phyloP scores from a whole-genome alignment of 2,113 vertebrate species.

The Hypomesus transpacificus region DNA sequence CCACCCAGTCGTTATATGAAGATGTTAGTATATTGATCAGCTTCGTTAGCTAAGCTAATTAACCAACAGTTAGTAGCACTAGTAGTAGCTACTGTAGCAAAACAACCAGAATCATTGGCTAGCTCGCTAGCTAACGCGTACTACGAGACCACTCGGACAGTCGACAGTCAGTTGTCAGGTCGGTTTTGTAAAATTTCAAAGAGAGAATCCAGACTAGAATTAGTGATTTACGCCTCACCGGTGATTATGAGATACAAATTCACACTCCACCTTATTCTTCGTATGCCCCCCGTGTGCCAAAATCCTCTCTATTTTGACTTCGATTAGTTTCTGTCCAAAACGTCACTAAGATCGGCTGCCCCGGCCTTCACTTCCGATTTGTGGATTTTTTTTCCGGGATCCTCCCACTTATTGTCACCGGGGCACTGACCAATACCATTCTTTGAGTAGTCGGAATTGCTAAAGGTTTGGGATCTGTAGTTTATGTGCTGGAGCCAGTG shows the following conservation, averaged over 20 bases:
- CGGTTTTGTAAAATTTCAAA: conserved; percentile 14
- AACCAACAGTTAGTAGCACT: not conserved
- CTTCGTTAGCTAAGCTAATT: not conserved
- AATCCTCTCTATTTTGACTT: conserved; percentile 44
- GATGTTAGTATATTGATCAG: not conserved
- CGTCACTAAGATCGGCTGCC: conserved; percentile 57
- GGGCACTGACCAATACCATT: conserved; percentile 47
- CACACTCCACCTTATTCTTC: not conserved
- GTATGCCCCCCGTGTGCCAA: not conserved
- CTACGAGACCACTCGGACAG: too few relatives aligned
- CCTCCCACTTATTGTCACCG: conserved; percentile 67
- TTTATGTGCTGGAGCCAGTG: not conserved
- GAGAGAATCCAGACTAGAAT: not conserved
- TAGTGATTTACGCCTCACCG: not conserved
- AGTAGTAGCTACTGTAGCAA: too few relatives aligned
- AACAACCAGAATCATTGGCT: not conserved
- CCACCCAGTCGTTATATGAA: too few relatives aligned
- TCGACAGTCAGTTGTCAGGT: conserved; percentile 5
- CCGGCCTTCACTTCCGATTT: conserved; percentile 76
- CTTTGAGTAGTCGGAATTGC: not conserved
- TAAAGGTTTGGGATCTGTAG: not conserved
- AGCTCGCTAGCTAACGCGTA: not conserved
- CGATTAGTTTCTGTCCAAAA: conserved; percentile 54
- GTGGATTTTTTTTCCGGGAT: conserved; percentile 66
- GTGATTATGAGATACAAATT: not conserved